phyloP scores from a whole-genome alignment of 2,113 vertebrate species.

The Crotalus helleri region DNA sequence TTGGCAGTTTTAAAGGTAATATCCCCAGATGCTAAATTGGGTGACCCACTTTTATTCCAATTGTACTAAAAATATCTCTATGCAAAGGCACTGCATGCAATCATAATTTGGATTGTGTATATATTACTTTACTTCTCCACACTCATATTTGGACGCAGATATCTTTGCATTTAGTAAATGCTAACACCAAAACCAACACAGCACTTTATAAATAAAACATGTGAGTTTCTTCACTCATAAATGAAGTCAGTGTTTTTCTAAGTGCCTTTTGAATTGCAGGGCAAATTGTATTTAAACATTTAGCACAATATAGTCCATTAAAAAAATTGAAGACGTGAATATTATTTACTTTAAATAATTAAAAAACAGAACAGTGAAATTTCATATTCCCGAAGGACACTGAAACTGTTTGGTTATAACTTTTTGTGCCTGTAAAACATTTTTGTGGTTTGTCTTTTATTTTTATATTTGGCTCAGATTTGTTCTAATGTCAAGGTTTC shows the following conservation, averaged over 20 bases:
- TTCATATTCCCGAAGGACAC: background rate
- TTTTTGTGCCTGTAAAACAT: background rate
- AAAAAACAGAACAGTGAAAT: conserved; percentile 34
- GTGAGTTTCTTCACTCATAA: background rate
- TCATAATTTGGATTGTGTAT: conserved; percentile 5
- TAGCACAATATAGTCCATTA: conserved; percentile 27
- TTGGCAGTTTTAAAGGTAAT: background rate
- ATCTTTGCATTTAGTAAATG: conserved; percentile 3
- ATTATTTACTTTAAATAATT: conserved; percentile 23
- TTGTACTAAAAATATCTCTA: background rate
- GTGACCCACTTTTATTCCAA: background rate
- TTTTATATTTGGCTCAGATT: conserved; percentile 13
- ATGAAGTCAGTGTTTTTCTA: conserved; percentile 16
- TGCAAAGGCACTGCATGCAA: background rate
- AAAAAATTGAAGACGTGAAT: conserved; percentile 35
- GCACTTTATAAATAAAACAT: conserved; percentile 11
- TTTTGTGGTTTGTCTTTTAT: conserved; percentile 35
- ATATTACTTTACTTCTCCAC: fast-evolving
- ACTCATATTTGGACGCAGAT: background rate
- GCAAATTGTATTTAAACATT: background rate
- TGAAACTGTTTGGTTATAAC: conserved; percentile 18
- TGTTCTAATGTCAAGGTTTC: background rate
- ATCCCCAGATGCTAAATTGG: background rate
- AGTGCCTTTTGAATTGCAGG: background rate
- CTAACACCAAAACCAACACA: background rate